phyloP scores from a whole-genome alignment of 2,888 invertebrate genomes.

The Yponomeuta evonymella region DNA sequence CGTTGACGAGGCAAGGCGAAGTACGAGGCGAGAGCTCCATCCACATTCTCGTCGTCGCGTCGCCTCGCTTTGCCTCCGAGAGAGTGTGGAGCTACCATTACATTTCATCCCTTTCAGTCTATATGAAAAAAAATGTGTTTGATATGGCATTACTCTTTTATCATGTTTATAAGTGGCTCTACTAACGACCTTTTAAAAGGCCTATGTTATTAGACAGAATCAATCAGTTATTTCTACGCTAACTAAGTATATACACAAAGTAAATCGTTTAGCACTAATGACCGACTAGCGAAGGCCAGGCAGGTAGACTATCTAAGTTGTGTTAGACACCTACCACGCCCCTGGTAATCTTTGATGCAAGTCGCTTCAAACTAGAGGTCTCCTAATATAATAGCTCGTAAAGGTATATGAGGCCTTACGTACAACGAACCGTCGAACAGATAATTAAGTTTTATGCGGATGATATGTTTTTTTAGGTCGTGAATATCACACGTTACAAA shows the following conservation, averaged over 20 bases:
- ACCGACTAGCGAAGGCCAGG: background rate
- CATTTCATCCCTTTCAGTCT: too few species aligned
- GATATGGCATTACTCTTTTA: background rate
- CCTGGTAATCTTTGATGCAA: background rate
- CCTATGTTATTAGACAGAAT: background rate
- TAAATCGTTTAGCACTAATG: constrained; percentile 3
- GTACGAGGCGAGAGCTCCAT: too few species aligned
- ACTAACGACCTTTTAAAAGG: background rate
- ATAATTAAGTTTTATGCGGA: too few species aligned
- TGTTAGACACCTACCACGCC: background rate
- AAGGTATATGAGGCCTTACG: background rate
- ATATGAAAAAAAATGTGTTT: too few species aligned
- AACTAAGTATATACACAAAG: background rate
- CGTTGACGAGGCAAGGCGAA: too few species aligned
- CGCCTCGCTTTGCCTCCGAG: too few species aligned
- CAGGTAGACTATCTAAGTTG: background rate
- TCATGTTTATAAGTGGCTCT: background rate
- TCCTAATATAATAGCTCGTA: background rate
- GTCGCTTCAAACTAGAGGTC: background rate
- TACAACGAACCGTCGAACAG: too few species aligned
- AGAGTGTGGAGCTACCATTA: too few species aligned
- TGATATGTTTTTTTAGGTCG: too few species aligned
- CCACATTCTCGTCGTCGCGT: too few species aligned
- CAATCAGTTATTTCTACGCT: background rate
- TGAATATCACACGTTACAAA: too few species aligned